Conservation (phyloP, 2,797 vertebrate genomes). For the Merluccius polli region DNA sequence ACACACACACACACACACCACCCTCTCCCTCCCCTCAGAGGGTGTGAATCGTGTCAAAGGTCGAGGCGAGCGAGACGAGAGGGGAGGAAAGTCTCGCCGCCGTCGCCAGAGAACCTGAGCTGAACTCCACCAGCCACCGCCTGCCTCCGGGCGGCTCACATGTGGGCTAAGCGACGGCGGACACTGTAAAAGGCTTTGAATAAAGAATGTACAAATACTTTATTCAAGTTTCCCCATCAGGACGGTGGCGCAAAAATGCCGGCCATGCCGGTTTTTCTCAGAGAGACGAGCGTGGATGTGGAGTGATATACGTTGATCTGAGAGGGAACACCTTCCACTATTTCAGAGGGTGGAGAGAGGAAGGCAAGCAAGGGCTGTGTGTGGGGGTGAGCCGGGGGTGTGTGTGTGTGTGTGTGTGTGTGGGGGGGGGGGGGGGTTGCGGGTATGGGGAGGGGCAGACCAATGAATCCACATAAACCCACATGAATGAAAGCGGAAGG, state of each 20-base stretch:
- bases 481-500: constrained; percentile 54
- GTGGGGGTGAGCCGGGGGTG: constrained; percentile 1
- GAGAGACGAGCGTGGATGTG: too few relatives aligned
- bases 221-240: too few relatives aligned
- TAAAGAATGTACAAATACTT: too few relatives aligned
- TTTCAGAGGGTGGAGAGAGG: neutral
- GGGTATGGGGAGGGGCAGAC: neutral
- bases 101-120: constrained; percentile 45
- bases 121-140: constrained; percentile 7
- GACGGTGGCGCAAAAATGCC: too few relatives aligned
- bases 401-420: constrained; percentile 6
- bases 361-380: constrained; percentile 27
- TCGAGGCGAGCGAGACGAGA: constrained; percentile 37
- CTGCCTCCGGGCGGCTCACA: neutral
- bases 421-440: constrained; percentile 22
- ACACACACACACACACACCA: constrained; percentile 21
- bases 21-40: constrained; percentile 50
- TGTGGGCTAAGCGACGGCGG: neutral
- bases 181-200: neutral
- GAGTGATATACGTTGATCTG: neutral
- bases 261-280: neutral
- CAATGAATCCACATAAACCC: constrained; percentile 45
- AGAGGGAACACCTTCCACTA: neutral
- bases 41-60: constrained; percentile 68
- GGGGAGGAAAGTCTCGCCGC: constrained; percentile 14